Conservation (phyloP, 2,888 invertebrate genomes). For the Trypoxylon attenuatum region DNA sequence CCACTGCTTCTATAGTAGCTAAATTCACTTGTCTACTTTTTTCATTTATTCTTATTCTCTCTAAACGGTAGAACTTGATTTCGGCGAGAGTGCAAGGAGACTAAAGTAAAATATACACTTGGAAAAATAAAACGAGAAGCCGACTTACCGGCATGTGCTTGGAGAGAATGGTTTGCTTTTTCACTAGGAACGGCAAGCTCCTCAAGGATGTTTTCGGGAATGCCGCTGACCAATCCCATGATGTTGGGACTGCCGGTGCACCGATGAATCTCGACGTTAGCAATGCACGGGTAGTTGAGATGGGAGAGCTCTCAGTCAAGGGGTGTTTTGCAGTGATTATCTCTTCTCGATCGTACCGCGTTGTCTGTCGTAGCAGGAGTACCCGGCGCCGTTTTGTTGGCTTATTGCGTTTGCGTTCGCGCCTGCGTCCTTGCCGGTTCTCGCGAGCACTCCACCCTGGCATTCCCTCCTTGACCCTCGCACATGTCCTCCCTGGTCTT, state of each 20-base stretch:
- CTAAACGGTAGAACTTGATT: too few species aligned
- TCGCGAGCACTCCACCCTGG: constrained; percentile 39
- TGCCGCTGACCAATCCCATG: constrained; percentile 71
- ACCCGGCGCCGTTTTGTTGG: constrained; percentile 50
- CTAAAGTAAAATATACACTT: neutral
- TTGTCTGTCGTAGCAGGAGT: constrained; percentile 55
- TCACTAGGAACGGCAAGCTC: constrained; percentile 67
- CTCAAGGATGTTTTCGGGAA: constrained; percentile 66
- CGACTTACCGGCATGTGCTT: constrained; percentile 68
- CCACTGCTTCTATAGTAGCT: too few species aligned
- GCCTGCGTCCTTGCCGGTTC: constrained; percentile 59
- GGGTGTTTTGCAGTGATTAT: constrained; percentile 33
- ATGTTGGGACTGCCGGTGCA: neutral
- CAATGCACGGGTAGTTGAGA: neutral
- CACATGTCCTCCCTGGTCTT: constrained; percentile 14
- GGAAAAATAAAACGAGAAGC: neutral
- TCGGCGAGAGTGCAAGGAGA: too few species aligned
- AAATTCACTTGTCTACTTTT: too few species aligned
- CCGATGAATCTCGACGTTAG: neutral
- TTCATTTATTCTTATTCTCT: too few species aligned
- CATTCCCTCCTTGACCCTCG: constrained; percentile 51
- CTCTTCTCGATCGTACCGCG: constrained; percentile 57
- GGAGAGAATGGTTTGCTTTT: constrained; percentile 69
- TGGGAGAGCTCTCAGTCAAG: neutral
- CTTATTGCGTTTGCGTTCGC: constrained; percentile 62